These are phyloP conservation scores for Lithophane socia DNA, from an alignment of 2,888 invertebrate species.

Conservation along the genomic window DNA sequence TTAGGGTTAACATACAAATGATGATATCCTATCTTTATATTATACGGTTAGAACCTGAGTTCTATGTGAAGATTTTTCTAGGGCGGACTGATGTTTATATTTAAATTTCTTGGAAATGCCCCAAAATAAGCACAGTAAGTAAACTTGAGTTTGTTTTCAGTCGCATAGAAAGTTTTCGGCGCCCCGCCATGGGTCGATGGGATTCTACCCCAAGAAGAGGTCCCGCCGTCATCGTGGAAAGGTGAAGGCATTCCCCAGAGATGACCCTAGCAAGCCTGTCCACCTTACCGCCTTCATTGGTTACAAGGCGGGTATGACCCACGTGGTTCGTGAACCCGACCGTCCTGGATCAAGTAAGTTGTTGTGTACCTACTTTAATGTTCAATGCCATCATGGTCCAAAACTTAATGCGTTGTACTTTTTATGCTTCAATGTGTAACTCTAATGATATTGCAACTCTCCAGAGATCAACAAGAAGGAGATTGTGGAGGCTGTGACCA, in stretches of 20 bases:
- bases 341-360: conserved; percentile 99
- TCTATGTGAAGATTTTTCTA: conserved; percentile 93
- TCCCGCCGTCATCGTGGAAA: conserved; percentile 99
- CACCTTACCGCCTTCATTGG: conserved; percentile 99
- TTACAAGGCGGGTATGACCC: conserved; percentile 99
- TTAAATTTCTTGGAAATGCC: fast-evolving
- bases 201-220: conserved; percentile 99
- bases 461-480: conserved; percentile 99
- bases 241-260: conserved; percentile 99
- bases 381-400: neutral
- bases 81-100: conserved; percentile 92
- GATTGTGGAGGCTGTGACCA: conserved; percentile 99
- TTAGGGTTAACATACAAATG: conserved; percentile 83
- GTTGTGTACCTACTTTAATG: neutral
- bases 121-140: neutral
- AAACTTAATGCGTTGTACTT: neutral
- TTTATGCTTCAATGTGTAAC: neutral
- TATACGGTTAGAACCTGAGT: conserved; percentile 93
- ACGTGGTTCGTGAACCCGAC: conserved; percentile 99
- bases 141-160: conserved; percentile 89
- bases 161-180: conserved; percentile 99
- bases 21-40: conserved; percentile 92
- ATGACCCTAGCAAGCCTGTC: conserved; percentile 98
- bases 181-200: conserved; percentile 99
- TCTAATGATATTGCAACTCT: conserved; percentile 25